phyloP scores from a whole-genome alignment of 2,113 vertebrate species.

The Chroicocephalus ridibundus region DNA sequence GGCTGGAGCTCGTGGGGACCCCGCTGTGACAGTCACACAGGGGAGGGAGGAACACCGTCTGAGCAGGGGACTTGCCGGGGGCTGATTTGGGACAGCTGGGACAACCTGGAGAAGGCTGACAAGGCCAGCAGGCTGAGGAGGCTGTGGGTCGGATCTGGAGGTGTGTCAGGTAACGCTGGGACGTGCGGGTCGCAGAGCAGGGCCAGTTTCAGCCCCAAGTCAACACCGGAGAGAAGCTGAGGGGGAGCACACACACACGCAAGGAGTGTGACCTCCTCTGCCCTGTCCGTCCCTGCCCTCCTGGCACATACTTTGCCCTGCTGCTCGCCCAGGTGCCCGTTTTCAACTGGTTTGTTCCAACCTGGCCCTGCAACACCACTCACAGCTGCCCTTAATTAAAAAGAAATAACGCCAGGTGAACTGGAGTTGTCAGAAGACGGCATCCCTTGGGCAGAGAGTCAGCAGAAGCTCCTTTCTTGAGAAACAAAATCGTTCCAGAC shows the following conservation, averaged over 20 bases:
- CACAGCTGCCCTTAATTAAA: neutral
- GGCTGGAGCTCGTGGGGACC: neutral
- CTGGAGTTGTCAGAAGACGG: neutral
- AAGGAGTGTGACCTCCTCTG: neutral
- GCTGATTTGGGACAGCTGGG: neutral
- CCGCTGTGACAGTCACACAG: neutral
- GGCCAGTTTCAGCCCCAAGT: neutral
- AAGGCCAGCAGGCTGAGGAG: neutral
- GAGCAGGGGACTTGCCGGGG: neutral
- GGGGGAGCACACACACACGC: rapidly evolving
- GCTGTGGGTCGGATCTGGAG: neutral
- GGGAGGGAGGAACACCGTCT: neutral
- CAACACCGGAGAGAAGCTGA: neutral
- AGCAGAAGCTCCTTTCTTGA: neutral
- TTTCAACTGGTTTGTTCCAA: neutral
- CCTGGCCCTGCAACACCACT: neutral
- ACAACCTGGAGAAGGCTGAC: neutral
- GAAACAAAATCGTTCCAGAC: neutral
- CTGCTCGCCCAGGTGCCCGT: neutral
- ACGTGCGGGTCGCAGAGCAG: neutral
- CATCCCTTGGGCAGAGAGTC: neutral
- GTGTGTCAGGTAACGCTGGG: neutral
- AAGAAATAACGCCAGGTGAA: neutral
- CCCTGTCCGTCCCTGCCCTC: neutral
- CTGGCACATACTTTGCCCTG: neutral